A percentile compares a stretch with the other conserved stretches of the same genome.
Conservation (phyloP, 2,888 invertebrate genomes). For the Nemurella pictetii region DNA sequence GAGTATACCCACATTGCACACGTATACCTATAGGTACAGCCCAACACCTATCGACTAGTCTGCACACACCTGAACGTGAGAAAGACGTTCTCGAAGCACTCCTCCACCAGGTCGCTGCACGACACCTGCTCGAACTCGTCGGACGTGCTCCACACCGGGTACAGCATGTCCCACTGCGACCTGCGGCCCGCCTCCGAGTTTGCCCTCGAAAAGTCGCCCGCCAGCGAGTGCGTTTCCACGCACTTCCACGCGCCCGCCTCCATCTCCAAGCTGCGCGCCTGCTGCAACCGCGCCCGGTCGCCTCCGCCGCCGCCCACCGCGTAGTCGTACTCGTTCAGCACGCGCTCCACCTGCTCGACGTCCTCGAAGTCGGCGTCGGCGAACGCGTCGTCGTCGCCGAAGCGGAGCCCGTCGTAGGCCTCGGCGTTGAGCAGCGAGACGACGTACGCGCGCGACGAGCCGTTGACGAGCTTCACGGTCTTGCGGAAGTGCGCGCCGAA, state of each 20-base stretch:
- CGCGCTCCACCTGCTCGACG: background rate
- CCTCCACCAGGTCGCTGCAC: constrained; percentile 17
- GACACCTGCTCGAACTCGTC: too few species aligned
- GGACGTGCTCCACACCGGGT: background rate
- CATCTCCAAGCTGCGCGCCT: too few species aligned
- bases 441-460: background rate
- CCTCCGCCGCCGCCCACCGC: too few species aligned
- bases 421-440: background rate
- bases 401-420: background rate
- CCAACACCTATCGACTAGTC: too few species aligned
- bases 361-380: background rate
- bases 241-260: too few species aligned
- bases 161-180: background rate
- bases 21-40: too few species aligned
- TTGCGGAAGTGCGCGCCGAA: background rate
- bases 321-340: background rate
- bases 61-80: background rate
- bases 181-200: background rate
- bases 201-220: too few species aligned
- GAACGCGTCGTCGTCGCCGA: background rate
- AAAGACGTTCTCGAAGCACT: background rate
- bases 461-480: background rate
- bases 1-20: too few species aligned
- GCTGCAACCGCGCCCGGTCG: background rate
- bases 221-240: too few species aligned